Evolutionary conservation across 2,888 invertebrate species (phyloP).

Genomic region (Ptychoptera albimana): DNA sequence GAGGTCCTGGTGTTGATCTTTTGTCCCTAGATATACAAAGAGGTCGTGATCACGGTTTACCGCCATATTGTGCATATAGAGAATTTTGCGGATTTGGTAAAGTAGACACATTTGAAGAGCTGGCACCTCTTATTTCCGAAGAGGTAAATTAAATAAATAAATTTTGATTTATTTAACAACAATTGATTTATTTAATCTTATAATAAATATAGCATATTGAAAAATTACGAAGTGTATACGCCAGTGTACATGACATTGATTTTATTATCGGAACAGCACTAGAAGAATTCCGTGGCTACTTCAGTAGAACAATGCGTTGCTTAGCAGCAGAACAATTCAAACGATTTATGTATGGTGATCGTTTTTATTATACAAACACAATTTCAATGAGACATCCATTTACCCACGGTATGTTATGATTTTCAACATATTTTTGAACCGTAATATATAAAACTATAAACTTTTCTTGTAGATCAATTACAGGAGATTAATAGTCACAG

Average conservation of each 20-base stretch:
- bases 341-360: constrained; percentile 45
- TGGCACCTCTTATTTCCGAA: constrained; percentile 38
- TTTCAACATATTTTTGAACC: too few relatives aligned
- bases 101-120: constrained; percentile 43
- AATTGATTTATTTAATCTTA: too few relatives aligned
- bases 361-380: constrained; percentile 49
- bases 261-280: constrained; percentile 56
- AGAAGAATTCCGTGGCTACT: constrained; percentile 45
- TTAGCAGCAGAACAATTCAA: constrained; percentile 58
- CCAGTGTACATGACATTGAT: constrained; percentile 45
- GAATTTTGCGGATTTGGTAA: constrained; percentile 46
- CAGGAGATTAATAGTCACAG: constrained; percentile 44
- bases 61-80: constrained; percentile 54
- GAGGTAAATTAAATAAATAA: constrained; percentile 8
- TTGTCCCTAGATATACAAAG: constrained; percentile 55
- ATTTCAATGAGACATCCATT: constrained; percentile 3
- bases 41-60: constrained; percentile 53
- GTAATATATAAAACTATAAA: too few relatives aligned
- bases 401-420: neutral
- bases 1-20: constrained; percentile 40
- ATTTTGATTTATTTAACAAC: too few relatives aligned
- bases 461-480: too few relatives aligned
- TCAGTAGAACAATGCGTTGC: constrained; percentile 52
- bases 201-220: constrained; percentile 26
- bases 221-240: constrained; percentile 25